A percentile compares a stretch with the other conserved stretches of the same genome.
Conservation (phyloP, 30 jellyfish, hydroid and myxozoan genomes). For the Pelagia noctiluca region DNA sequence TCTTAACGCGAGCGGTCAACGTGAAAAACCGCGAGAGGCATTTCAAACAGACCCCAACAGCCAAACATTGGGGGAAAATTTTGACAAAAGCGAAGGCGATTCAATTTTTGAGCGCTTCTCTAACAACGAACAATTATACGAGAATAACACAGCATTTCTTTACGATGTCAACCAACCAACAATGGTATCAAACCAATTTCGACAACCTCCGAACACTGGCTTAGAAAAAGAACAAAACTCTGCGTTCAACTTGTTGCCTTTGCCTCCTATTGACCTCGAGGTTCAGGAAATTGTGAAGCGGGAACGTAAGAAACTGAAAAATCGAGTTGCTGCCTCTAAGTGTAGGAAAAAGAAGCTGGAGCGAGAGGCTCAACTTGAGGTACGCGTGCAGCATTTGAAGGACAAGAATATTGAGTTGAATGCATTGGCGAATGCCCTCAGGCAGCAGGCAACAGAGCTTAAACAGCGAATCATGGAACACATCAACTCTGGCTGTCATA, state of each 20-base stretch:
- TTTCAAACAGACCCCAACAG: slow-evolving; percentile 5
- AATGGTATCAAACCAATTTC: slow-evolving; percentile 46
- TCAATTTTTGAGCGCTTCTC: slow-evolving; percentile 38
- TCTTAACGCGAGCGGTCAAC: no score
- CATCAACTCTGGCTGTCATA: slow-evolving; percentile 70
- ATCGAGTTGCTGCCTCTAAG: slow-evolving; percentile 88
- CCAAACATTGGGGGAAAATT: slow-evolving; percentile 20
- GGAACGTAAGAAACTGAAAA: slow-evolving; percentile 77
- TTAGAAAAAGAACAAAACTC: slow-evolving; percentile 17
- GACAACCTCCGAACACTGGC: slow-evolving; percentile 1
- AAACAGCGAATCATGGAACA: slow-evolving; percentile 78
- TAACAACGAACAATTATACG: slow-evolving; percentile 30
- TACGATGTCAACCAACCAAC: slow-evolving; percentile 50
- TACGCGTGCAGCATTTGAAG: slow-evolving; percentile 77
- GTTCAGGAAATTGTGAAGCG: slow-evolving; percentile 84
- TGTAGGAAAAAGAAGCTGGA: slow-evolving; percentile 85
- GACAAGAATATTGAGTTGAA: slow-evolving; percentile 73
- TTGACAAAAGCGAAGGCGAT: neutral
- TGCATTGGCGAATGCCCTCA: slow-evolving; percentile 70
- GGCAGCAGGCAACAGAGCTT: slow-evolving; percentile 72
- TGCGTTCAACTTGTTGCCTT: slow-evolving; percentile 46
- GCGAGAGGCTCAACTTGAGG: slow-evolving; percentile 90
- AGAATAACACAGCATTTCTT: slow-evolving; percentile 5
- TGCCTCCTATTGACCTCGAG: slow-evolving; percentile 90
- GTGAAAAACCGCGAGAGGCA: neutral